Evolutionary conservation across 2,888 invertebrate genomes (phyloP).

Genomic region (Nycteola revayana): DNA sequence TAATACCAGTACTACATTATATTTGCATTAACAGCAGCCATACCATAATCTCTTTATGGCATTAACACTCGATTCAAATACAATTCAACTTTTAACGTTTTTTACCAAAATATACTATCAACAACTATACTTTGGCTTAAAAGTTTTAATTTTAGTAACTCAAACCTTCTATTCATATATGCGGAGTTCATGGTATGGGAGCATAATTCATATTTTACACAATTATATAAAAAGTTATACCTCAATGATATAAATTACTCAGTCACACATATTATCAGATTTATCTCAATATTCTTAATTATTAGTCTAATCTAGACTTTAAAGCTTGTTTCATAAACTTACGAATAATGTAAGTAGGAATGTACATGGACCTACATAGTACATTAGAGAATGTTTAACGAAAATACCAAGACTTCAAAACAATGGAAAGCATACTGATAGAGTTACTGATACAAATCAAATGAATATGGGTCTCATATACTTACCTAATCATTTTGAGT

Average conservation of each 20-base stretch:
- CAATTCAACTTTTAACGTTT: no score
- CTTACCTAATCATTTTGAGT: no score
- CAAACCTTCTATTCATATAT: no score
- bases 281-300: slow-evolving; percentile 38
- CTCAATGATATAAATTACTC: slow-evolving; percentile 42
- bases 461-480: no score
- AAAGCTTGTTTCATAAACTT: slow-evolving; percentile 73
- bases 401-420: slow-evolving; percentile 13
- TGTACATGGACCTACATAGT: slow-evolving; percentile 30
- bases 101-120: no score
- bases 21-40: slow-evolving; percentile 21
- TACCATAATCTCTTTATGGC: slow-evolving; percentile 4
- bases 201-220: slow-evolving; percentile 9
- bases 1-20: slow-evolving; percentile 8
- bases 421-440: no score
- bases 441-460: no score
- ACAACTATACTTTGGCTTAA: no score
- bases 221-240: slow-evolving; percentile 33
- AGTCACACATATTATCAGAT: slow-evolving; percentile 48
- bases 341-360: slow-evolving; percentile 48
- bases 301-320: slow-evolving; percentile 55
- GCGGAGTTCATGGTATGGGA: neutral
- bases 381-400: slow-evolving; percentile 10
- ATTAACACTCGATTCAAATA: no score
- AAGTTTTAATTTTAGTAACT: no score